Evolutionary conservation across 2,113 vertebrate genomes (phyloP).

Genomic region (Oreochromis tanganicae): DNA sequence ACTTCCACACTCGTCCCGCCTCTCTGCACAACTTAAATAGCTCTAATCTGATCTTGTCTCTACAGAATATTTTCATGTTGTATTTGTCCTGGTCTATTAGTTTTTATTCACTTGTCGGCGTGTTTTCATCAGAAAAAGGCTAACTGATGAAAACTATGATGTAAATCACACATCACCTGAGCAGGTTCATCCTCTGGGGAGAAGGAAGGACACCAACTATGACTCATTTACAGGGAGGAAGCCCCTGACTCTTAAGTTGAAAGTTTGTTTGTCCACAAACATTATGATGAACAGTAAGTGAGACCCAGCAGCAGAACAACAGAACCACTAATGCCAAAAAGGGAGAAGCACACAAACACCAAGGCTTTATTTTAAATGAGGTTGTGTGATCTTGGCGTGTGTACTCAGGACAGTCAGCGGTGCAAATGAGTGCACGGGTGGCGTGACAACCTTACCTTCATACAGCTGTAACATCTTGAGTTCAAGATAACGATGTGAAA

Average conservation of each 20-base stretch:
- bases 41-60: neutral
- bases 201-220: neutral
- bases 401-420: neutral
- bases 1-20: neutral
- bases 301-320: neutral
- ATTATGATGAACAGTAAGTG: neutral
- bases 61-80: neutral
- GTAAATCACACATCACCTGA: neutral
- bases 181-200: neutral
- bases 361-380: neutral
- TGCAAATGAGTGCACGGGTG: neutral
- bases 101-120: neutral
- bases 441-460: neutral
- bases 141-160: neutral
- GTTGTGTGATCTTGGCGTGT: neutral
- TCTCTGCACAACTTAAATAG: neutral
- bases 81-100: neutral
- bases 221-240: neutral
- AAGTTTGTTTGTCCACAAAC: neutral
- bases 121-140: neutral
- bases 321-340: neutral
- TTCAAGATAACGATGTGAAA: neutral
- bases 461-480: neutral
- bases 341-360: neutral
- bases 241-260: neutral